These are phyloP conservation scores for Beris morrisii DNA, from an alignment of 2,888 invertebrate genomes.

Conservation along the genomic window DNA sequence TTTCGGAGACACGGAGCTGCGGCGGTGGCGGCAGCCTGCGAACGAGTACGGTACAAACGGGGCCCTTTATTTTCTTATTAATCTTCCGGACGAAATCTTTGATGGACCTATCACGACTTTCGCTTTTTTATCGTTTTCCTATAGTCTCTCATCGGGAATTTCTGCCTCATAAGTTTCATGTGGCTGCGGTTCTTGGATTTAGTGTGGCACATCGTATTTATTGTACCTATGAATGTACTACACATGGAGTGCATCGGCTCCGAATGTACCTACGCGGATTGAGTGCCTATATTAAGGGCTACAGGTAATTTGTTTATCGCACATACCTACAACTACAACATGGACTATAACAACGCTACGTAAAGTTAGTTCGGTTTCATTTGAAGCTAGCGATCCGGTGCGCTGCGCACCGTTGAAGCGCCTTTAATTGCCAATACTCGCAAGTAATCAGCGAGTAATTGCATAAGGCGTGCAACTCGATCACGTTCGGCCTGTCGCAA, in stretches of 20 bases:
- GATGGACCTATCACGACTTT: constrained; percentile 31
- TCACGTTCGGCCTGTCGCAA: constrained; percentile 29
- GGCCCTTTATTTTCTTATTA: constrained; percentile 26
- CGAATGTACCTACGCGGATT: background rate
- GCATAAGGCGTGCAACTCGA: constrained; percentile 28
- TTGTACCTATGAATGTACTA: background rate
- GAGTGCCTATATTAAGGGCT: constrained; percentile 10
- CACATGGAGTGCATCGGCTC: background rate
- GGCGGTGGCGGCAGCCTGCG: constrained; percentile 4
- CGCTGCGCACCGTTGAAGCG: constrained; percentile 16
- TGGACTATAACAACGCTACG: constrained; percentile 4
- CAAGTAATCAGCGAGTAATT: constrained; percentile 18
- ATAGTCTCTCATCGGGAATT: background rate
- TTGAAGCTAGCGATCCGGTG: background rate
- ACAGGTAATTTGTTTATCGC: constrained; percentile 29
- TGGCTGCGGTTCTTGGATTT: background rate
- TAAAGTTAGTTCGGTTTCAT: background rate
- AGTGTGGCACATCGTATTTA: too few species aligned
- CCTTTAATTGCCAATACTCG: constrained; percentile 30
- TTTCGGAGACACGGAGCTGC: background rate
- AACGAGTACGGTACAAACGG: constrained; percentile 7
- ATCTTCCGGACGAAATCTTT: constrained; percentile 25
- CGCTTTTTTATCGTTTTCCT: constrained; percentile 19
- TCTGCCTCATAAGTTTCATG: background rate
- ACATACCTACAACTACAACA: constrained; percentile 21